Conservation (phyloP, 2,888 invertebrate genomes). For the Nymphalis c-album region DNA sequence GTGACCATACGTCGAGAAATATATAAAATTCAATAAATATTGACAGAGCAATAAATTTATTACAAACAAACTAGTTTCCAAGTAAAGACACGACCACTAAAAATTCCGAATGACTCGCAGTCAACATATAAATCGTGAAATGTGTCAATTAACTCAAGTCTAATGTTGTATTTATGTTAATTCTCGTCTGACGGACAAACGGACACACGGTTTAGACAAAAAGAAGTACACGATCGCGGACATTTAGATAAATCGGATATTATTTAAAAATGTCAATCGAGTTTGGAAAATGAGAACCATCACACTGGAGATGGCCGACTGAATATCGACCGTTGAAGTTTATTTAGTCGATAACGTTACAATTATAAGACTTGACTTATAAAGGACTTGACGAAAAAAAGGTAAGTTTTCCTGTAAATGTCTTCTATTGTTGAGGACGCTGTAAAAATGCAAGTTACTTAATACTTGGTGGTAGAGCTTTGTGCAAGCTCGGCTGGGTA, state of each 20-base stretch:
- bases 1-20: background rate
- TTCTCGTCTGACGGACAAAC: constrained; percentile 64
- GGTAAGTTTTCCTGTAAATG: too few relatives aligned
- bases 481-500: too few relatives aligned
- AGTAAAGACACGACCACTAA: constrained; percentile 53
- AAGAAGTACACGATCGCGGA: constrained; percentile 2
- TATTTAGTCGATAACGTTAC: too few relatives aligned
- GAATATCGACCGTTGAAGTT: background rate
- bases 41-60: constrained; percentile 44
- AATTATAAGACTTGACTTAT: too few relatives aligned
- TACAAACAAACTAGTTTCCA: constrained; percentile 52
- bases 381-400: too few relatives aligned
- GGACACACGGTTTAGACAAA: constrained; percentile 50
- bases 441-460: too few relatives aligned
- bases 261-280: constrained; percentile 33
- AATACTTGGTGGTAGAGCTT: too few relatives aligned
- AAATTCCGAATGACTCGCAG: constrained; percentile 60
- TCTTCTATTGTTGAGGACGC: too few relatives aligned
- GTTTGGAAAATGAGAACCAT: constrained; percentile 21
- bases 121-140: constrained; percentile 74
- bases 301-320: constrained; percentile 24
- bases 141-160: constrained; percentile 78
- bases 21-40: constrained; percentile 11
- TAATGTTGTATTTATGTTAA: constrained; percentile 80
- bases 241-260: constrained; percentile 18